A percentile compares a stretch with the other conserved stretches of the same genome.
phyloP scores from a whole-genome alignment of 2,113 vertebrate species.

The Lanius collurio region DNA sequence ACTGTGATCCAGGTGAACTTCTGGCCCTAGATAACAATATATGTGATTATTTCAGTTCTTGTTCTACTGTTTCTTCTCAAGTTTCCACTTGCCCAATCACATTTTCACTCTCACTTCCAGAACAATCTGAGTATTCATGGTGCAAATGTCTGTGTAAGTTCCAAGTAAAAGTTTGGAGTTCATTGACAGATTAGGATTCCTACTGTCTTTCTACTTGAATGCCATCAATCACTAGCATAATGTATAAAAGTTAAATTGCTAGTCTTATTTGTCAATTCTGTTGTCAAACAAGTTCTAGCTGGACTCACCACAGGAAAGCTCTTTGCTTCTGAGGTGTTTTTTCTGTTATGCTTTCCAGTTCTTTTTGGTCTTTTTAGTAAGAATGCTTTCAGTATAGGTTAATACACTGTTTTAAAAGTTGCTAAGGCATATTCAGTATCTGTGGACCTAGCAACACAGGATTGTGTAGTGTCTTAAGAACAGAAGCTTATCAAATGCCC shows the following conservation, averaged over 20 bases:
- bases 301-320: not conserved
- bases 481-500: not conserved
- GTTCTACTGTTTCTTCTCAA: not conserved
- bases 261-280: not conserved
- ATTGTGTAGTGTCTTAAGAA: not conserved
- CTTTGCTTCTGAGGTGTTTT: not conserved
- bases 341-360: not conserved
- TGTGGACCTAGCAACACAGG: not conserved
- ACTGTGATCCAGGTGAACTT: not conserved
- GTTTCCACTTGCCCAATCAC: not conserved
- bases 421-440: not conserved
- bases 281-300: not conserved
- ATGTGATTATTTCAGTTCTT: not conserved
- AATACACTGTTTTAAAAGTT: not conserved
- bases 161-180: not conserved
- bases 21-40: not conserved
- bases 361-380: not conserved
- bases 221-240: not conserved
- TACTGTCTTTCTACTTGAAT: not conserved
- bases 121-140: not conserved
- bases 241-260: not conserved
- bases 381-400: not conserved
- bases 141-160: accelerated
- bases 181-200: not conserved
- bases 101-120: not conserved